phyloP scores from a whole-genome alignment of 2,888 invertebrate species.

The Camptogramma bilineatum region DNA sequence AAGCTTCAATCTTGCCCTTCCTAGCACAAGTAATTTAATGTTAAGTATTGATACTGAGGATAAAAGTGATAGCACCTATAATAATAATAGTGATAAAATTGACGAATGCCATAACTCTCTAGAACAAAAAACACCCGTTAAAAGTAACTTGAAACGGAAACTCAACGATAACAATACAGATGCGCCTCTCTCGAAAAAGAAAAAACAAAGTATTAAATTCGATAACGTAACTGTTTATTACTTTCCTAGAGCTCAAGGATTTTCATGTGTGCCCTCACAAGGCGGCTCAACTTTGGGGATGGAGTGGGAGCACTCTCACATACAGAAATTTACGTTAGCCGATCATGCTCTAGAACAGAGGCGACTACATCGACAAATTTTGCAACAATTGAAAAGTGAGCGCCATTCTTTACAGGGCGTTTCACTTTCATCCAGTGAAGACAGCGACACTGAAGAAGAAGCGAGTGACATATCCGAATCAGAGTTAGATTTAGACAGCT shows the following conservation, averaged over 20 bases:
- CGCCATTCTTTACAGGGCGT: constrained; percentile 84
- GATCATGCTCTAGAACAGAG: constrained; percentile 96
- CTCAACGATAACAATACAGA: constrained; percentile 70
- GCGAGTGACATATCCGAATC: constrained; percentile 92
- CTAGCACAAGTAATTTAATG: constrained; percentile 61
- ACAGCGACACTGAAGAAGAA: constrained; percentile 94
- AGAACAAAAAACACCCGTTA: constrained; percentile 58
- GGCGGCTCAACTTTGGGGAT: constrained; percentile 97
- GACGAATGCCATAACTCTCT: constrained; percentile 46
- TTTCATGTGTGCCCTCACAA: constrained; percentile 96
- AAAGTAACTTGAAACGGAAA: constrained; percentile 90
- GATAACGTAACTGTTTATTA: constrained; percentile 97
- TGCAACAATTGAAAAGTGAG: constrained; percentile 90
- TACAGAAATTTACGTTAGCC: constrained; percentile 91
- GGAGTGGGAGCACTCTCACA: constrained; percentile 90
- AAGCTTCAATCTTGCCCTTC: constrained; percentile 67
- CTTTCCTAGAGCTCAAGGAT: constrained; percentile 96
- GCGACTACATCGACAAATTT: constrained; percentile 92
- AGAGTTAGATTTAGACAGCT: constrained; percentile 94
- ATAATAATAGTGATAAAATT: constrained; percentile 46
- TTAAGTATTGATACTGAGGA: constrained; percentile 42
- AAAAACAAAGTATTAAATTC: constrained; percentile 94
- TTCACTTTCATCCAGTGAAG: constrained; percentile 90
- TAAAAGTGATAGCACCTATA: constrained; percentile 45
- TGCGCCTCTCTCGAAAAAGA: constrained; percentile 85